Evolutionary conservation across 2,797 vertebrate genomes (phyloP).

Genomic region (Tolypeutes matacus): DNA sequence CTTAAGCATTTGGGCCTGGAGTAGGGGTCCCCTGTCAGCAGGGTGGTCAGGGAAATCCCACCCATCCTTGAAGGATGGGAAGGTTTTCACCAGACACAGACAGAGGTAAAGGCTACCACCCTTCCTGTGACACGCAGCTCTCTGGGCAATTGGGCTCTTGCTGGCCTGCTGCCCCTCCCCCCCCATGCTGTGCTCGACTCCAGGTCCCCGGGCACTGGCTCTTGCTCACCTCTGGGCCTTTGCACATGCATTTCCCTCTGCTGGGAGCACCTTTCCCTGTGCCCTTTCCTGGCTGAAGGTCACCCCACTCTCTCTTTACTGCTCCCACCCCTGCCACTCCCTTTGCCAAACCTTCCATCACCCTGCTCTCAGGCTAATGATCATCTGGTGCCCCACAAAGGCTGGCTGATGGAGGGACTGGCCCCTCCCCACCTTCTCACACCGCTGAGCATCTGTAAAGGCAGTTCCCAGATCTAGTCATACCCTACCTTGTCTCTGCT

Average conservation of each 20-base stretch:
- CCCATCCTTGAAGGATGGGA: neutral
- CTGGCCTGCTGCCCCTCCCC: neutral
- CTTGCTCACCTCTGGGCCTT: neutral
- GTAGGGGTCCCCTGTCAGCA: neutral
- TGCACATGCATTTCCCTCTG: neutral
- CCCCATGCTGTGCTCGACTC: neutral
- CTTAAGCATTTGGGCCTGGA: neutral
- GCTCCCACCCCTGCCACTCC: neutral
- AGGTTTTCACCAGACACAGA: neutral
- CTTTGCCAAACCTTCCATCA: neutral
- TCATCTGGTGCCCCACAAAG: neutral
- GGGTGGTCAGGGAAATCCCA: neutral
- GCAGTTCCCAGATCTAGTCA: neutral
- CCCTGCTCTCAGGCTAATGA: neutral
- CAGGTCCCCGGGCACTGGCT: neutral
- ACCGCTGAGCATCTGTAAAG: neutral
- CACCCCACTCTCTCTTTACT: neutral
- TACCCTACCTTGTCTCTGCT: neutral
- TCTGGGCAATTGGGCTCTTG: neutral
- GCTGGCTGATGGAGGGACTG: accelerated
- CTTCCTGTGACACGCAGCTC: neutral
- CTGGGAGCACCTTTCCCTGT: neutral
- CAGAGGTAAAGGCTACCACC: neutral
- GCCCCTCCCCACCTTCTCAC: neutral
- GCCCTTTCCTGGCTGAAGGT: neutral